Evolutionary conservation across 2,888 invertebrate species (phyloP).

Genomic region (Operophtera brumata): DNA sequence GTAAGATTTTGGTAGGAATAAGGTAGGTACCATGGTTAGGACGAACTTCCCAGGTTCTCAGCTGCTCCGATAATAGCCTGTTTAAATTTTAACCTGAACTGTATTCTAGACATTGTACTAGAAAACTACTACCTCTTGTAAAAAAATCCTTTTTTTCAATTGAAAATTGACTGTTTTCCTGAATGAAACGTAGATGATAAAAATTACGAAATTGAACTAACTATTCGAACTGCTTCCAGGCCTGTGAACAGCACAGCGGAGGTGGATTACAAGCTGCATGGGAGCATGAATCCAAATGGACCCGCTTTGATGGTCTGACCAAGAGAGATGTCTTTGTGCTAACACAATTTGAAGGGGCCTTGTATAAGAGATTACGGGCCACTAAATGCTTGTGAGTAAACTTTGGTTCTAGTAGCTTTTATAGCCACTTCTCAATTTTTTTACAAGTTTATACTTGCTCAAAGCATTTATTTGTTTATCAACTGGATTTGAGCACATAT

Average conservation of each 20-base stretch:
- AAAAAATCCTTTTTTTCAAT: too few species aligned
- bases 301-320: conserved; percentile 79
- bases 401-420: not conserved
- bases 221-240: conserved; percentile 53
- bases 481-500: too few species aligned
- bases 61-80: not conserved
- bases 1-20: conserved; percentile 66
- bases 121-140: too few species aligned
- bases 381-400: conserved; percentile 86
- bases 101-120: too few species aligned
- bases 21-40: too few species aligned
- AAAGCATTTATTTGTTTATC: too few species aligned
- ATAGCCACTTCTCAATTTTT: too few species aligned
- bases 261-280: conserved; percentile 82
- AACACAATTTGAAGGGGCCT: conserved; percentile 86
- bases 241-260: conserved; percentile 79
- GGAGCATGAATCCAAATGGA: conserved; percentile 83
- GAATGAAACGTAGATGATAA: too few species aligned
- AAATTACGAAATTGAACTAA: not conserved
- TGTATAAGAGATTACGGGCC: conserved; percentile 83
- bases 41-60: not conserved
- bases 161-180: too few species aligned
- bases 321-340: conserved; percentile 89
- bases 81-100: too few species aligned
- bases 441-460: too few species aligned